Conservation (phyloP, 2,797 vertebrate genomes). For the Onychomys torridus region DNA sequence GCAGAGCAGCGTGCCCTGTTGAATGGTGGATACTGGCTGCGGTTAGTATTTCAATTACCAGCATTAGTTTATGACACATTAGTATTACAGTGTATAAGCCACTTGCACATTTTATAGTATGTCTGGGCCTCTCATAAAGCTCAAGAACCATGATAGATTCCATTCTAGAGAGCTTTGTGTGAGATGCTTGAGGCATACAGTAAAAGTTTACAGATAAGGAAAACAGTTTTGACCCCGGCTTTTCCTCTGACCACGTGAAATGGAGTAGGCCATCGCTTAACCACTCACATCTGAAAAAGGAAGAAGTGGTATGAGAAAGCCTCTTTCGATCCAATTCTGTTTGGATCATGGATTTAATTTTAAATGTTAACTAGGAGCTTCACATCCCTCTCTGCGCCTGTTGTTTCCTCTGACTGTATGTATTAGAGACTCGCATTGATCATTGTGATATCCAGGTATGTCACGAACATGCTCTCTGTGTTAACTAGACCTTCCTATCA, state of each 20-base stretch:
- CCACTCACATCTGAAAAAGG: background rate
- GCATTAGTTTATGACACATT: background rate
- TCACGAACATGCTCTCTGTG: background rate
- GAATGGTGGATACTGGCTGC: background rate
- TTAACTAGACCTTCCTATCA: background rate
- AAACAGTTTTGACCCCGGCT: background rate
- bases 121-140: background rate
- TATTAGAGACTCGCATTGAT: background rate
- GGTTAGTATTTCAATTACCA: background rate
- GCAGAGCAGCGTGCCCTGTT: background rate
- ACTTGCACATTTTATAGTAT: conserved; percentile 6
- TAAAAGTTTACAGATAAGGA: background rate
- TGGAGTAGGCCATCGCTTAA: background rate
- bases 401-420: background rate
- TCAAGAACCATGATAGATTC: background rate
- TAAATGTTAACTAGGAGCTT: background rate
- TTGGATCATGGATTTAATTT: background rate
- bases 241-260: background rate
- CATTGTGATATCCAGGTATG: background rate
- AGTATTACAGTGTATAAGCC: background rate
- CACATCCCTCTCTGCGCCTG: background rate
- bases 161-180: background rate
- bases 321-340: background rate
- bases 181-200: background rate
- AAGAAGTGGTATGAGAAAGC: background rate